Conservation (phyloP, 2,888 invertebrate species). For the Ectobius pallidus region DNA sequence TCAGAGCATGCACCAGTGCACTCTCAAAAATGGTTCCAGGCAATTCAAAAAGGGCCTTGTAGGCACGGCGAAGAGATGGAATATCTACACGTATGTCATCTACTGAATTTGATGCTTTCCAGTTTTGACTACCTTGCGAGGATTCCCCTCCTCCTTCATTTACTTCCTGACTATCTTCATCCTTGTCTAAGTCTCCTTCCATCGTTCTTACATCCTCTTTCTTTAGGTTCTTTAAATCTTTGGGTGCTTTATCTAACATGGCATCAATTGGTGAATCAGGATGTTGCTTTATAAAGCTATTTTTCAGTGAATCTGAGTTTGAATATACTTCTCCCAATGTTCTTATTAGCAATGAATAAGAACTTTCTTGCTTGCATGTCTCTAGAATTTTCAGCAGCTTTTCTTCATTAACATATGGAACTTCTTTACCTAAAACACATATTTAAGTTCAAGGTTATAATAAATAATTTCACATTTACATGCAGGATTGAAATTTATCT, state of each 20-base stretch:
- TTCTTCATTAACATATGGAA: conserved; percentile 73
- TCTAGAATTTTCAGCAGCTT: conserved; percentile 75
- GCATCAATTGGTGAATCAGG: conserved; percentile 59
- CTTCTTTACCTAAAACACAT: conserved; percentile 54
- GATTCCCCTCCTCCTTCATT: conserved; percentile 50
- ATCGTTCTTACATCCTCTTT: conserved; percentile 76
- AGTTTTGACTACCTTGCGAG: conserved; percentile 35
- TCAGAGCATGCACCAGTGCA: conserved; percentile 76
- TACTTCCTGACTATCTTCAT: conserved; percentile 70
- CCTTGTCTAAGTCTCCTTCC: conserved; percentile 85
- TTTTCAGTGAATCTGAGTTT: conserved; percentile 38
- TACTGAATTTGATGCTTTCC: background rate
- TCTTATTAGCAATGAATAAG: conserved; percentile 74
- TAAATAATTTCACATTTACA: too few species aligned
- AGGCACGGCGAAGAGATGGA: conserved; percentile 72
- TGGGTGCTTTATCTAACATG: conserved; percentile 61
- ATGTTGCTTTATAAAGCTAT: conserved; percentile 45
- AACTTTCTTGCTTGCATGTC: conserved; percentile 70
- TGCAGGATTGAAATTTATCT: too few species aligned
- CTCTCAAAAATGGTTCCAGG: conserved; percentile 61
- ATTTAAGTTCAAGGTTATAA: too few species aligned
- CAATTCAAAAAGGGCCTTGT: conserved; percentile 58
- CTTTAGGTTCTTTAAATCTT: conserved; percentile 62
- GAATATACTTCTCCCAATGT: conserved; percentile 78
- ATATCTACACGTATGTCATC: conserved; percentile 68